phyloP scores from a whole-genome alignment of 2,797 vertebrate genomes.

The Gymnodraco acuticeps region DNA sequence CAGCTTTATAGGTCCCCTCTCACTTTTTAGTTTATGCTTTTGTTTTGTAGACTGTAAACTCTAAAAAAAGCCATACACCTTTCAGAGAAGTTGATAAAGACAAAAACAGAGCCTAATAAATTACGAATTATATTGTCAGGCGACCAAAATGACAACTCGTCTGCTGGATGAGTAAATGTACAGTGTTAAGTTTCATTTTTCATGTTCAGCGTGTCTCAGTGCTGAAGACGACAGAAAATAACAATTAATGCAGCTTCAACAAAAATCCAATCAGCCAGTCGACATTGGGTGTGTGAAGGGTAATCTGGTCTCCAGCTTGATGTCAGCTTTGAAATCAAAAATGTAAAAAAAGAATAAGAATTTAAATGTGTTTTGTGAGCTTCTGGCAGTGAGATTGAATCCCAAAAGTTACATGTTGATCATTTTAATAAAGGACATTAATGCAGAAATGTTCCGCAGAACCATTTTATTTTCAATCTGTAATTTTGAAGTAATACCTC shows the following conservation, averaged over 20 bases:
- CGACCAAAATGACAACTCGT: neutral
- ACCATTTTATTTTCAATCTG: conserved; percentile 37
- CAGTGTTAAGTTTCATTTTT: neutral
- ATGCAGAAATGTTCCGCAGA: conserved; percentile 46
- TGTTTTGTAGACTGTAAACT: neutral
- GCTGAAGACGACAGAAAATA: neutral
- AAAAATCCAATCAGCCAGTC: neutral
- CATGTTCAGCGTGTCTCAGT: neutral
- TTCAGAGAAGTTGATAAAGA: neutral
- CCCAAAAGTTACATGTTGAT: conserved; percentile 59
- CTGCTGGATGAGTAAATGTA: neutral
- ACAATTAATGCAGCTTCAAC: neutral
- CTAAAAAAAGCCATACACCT: neutral
- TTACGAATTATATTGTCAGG: neutral
- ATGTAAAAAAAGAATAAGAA: conserved; percentile 48
- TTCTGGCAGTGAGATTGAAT: conserved; percentile 51
- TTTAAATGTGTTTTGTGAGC: conserved; percentile 35
- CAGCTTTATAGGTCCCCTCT: neutral
- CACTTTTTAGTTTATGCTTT: neutral
- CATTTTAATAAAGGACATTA: conserved; percentile 59
- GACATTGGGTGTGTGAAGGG: neutral
- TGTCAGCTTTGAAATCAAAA: conserved; percentile 56
- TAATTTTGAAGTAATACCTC: conserved; percentile 21
- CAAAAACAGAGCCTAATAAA: neutral
- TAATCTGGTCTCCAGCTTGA: conserved; percentile 38